Evolutionary conservation across 2,888 invertebrate genomes (phyloP), one percentile per base, ranked within the genome.

Genomic region (Drosophila anomalata): DNA sequence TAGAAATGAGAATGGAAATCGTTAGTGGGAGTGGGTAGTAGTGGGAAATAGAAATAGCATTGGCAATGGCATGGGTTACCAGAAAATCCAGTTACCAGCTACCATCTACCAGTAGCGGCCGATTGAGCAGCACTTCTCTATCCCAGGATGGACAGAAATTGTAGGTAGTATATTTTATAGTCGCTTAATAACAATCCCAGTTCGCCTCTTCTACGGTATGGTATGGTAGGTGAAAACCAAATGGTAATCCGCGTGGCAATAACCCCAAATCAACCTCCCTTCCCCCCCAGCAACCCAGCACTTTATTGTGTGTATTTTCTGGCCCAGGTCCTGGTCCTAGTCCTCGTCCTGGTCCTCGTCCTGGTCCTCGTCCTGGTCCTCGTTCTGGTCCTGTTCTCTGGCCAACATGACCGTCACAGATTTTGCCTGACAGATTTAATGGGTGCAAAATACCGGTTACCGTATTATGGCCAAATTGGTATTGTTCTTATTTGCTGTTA

Each of bases 381-480:
- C 11, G 5, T 33, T 14, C 14, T 14, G 12, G 33, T 2, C 12
- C 12, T 33, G 12, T 33, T 71, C 66, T 57, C 26, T 48, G 48
- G 51, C 39, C 24, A 73, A 70, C 42, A 57, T 46, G 39, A 20
- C 26, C 61, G 31, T 50, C 59, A 84, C 77, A 76, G 74, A 76
- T 77, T 79, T 73, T 41, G 82, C 77, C 80, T 83, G 83, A 76
- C 88, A 83, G 75, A 79, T 87, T 83, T 81, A 88, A 85, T 87
- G 85, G 79, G 73, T 79, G 76, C 73, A 81, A 83, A 86, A 75
- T 79, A 75, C 73, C 82, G 77, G 73, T 75, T 79, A 73, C 83
- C 73, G 79, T 77, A 82, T 83, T 84, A 75, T 66, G 65, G 29
- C 36, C 46, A 63, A 67, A 62, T 60, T 58, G 59, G 31, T 71